Evolutionary conservation across 2,113 vertebrate genomes (phyloP).

Genomic region (Rhea americana): DNA sequence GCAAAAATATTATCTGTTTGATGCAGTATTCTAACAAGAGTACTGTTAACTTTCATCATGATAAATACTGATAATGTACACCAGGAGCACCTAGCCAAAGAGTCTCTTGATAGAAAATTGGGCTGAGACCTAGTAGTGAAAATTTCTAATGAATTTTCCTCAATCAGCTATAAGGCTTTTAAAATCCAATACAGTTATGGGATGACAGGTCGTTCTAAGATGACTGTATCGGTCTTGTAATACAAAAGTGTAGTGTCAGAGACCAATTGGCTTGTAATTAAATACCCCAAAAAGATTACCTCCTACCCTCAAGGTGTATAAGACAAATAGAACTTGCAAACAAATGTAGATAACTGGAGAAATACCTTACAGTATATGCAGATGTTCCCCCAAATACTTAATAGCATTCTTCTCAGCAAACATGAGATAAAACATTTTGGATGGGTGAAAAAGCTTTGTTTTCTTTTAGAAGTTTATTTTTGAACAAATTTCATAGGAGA

Average conservation of each 20-base stretch:
- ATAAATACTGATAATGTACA: not conserved
- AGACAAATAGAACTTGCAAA: not conserved
- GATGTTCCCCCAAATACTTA: not conserved
- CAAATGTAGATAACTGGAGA: not conserved
- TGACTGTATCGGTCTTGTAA: not conserved
- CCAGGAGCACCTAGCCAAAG: fast-evolving
- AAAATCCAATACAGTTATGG: not conserved
- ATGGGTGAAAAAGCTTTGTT: not conserved
- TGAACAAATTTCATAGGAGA: not conserved
- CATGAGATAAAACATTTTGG: not conserved
- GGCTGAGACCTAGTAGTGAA: not conserved
- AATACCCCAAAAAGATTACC: not conserved
- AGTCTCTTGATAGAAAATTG: not conserved
- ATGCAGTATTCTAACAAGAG: not conserved
- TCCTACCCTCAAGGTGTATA: not conserved
- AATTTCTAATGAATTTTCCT: not conserved
- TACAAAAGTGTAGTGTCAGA: not conserved
- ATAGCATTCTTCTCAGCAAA: not conserved
- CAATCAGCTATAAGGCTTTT: not conserved
- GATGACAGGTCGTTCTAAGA: not conserved
- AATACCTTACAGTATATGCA: not conserved
- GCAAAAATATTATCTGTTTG: not conserved
- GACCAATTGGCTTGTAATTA: not conserved
- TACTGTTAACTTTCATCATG: not conserved
- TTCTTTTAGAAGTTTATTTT: not conserved